Conservation (phyloP, 1,140 invertebrate genomes). For the Hypothenemus hampei region DNA sequence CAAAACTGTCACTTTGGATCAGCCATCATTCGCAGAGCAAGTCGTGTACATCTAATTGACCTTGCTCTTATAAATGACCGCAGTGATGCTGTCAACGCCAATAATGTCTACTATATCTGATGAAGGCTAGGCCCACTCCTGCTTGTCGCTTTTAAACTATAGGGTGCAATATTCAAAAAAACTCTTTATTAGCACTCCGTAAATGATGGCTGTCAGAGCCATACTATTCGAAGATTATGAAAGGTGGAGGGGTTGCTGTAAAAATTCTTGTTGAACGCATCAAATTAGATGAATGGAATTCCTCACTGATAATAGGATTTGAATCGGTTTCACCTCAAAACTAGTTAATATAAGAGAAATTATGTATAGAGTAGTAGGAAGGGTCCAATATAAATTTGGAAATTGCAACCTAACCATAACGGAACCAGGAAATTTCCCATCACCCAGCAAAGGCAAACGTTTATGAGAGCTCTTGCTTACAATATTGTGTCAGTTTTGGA, state of each 20-base stretch:
- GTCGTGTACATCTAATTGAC: constrained; percentile 39
- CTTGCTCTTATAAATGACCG: constrained; percentile 42
- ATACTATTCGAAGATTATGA: constrained; percentile 8
- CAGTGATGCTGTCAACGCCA: constrained; percentile 40
- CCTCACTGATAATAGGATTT: neutral
- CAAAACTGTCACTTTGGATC: constrained; percentile 28
- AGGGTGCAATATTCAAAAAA: constrained; percentile 39
- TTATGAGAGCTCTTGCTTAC: too few relatives aligned
- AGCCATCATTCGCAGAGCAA: constrained; percentile 27
- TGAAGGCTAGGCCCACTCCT: constrained; percentile 25
- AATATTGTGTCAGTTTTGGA: neutral
- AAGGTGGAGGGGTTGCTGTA: neutral
- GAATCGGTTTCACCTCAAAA: neutral
- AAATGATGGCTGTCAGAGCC: constrained; percentile 41
- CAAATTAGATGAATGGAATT: neutral
- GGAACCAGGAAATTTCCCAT: too few relatives aligned
- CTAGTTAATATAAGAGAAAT: neutral
- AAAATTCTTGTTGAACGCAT: neutral
- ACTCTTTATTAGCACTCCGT: constrained; percentile 42
- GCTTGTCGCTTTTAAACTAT: constrained; percentile 35
- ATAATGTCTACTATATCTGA: constrained; percentile 42
- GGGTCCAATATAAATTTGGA: neutral
- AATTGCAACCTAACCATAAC: neutral
- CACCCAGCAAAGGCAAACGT: neutral
- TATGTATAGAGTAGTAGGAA: neutral